A percentile compares a stretch with the other conserved stretches of the same genome.
These are phyloP conservation scores for Gnathonemus longibarbis DNA, from an alignment of 2,113 vertebrate genomes.

Conservation along the genomic window DNA sequence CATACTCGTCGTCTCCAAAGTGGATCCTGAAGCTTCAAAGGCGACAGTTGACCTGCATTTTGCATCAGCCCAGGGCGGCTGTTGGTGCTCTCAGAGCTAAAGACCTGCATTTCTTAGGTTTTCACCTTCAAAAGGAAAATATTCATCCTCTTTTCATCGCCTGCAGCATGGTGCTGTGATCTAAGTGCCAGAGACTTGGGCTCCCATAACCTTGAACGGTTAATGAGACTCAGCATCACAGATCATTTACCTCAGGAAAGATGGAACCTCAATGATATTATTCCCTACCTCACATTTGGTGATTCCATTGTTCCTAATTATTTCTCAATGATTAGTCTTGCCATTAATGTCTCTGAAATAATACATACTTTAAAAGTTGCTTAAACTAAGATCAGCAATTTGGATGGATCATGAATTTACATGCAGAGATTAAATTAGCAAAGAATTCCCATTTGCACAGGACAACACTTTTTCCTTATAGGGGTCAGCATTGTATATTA, in stretches of 20 bases:
- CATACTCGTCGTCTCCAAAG: not conserved
- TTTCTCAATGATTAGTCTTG: not conserved
- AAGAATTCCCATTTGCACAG: not conserved
- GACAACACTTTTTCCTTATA: constrained; percentile 6
- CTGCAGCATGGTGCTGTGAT: constrained; percentile 3
- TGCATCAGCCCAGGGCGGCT: not conserved
- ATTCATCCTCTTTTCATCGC: not conserved
- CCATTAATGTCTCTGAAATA: not conserved
- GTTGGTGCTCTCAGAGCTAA: not conserved
- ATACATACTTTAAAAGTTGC: not conserved
- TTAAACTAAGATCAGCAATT: constrained; percentile 10
- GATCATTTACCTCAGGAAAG: constrained; percentile 1
- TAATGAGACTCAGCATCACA: constrained; percentile 10
- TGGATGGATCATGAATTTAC: not conserved
- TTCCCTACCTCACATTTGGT: not conserved
- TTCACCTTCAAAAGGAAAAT: not conserved
- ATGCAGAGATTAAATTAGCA: not conserved
- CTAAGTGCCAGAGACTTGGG: constrained; percentile 4
- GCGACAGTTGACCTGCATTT: not conserved
- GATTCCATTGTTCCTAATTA: constrained; percentile 13
- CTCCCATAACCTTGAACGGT: not conserved
- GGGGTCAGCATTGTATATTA: not conserved
- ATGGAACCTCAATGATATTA: not conserved
- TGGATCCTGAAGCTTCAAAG: not conserved
- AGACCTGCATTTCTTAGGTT: not conserved